Base-by-base conservation (phyloP, 2,113 vertebrate species). In the Urocynchramus pylzowi region DNA sequence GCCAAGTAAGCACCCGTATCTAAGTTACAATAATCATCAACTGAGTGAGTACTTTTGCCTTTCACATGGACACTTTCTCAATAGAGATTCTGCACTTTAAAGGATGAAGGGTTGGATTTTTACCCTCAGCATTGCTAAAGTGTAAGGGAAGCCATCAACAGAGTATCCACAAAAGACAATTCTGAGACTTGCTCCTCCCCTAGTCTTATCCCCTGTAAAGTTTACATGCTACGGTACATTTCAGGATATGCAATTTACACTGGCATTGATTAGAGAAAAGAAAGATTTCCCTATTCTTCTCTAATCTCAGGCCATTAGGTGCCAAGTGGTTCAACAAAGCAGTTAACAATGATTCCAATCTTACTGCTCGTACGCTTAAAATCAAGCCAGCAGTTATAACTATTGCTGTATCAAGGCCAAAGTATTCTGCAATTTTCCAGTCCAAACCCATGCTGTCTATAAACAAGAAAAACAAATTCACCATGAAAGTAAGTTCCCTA, bases 391-490 rank as follows among this genome's bases (percentile, higher is more conserved):
- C 54, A 81, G 73, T 87, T 96, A 9, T 0, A 57, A 61, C 69
- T 71, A 69, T 28, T 47, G 47, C 86, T 87, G 88, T 47, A 93
- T 73, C 49, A 53, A 41, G 20, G 65, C 76, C 86, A 69, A 93
- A 78, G 83, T 24, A 49, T 81, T 94, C 83, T 84, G 31, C 76
- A 89, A 50, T 78, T 84, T 83, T 56, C 75, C 93, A 92, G 73
- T 64, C 85, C 88, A 93, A 94, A 85, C 24, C 41, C 86, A 84
- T 75, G 61, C n/a, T 68, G n/a, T 53, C 86, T 89, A 65, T 42
- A 84, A 93, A 89, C 73, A 78, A 84, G 65, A 63, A 89, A 87
- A 91, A 83, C 76, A 94, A 96, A 94, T 60, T 91, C 92, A 89
- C 79, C 80, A 53, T 73, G 56, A 57, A 92, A 95, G 9, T 74